Percentiles rank a stretch among this genome's conserved stretches.
Conservation (phyloP, 2,888 invertebrate species). For the Coremacera marginata region DNA sequence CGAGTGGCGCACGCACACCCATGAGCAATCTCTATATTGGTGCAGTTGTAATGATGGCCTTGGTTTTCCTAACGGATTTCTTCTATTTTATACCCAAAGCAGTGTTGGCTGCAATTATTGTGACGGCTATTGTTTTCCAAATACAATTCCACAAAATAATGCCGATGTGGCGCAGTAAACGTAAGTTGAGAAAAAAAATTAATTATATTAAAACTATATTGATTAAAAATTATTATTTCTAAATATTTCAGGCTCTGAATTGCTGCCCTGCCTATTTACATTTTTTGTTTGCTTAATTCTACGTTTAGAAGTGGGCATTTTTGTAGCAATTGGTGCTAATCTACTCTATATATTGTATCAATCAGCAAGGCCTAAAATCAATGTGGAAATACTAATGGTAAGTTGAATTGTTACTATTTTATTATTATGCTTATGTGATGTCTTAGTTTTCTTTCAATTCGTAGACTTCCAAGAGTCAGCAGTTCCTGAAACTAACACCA, state of each 20-base stretch:
- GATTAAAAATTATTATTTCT: not conserved
- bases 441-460: not conserved
- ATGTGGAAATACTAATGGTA: conserved; percentile 81
- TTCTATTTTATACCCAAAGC: conserved; percentile 89
- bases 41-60: conserved; percentile 82
- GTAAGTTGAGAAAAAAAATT: conserved; percentile 71
- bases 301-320: conserved; percentile 88
- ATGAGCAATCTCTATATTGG: conserved; percentile 87
- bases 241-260: conserved; percentile 80
- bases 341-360: conserved; percentile 88
- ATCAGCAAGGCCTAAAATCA: conserved; percentile 87
- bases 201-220: not conserved
- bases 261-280: conserved; percentile 87
- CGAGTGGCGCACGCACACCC: conserved; percentile 88
- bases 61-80: conserved; percentile 87
- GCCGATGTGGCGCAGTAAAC: conserved; percentile 90
- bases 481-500: conserved; percentile 86
- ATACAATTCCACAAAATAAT: conserved; percentile 85
- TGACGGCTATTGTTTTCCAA: conserved; percentile 91
- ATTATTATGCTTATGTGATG: not conserved
- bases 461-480: conserved; percentile 75
- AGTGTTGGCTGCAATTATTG: conserved; percentile 87
- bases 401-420: not conserved
- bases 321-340: conserved; percentile 85
- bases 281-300: conserved; percentile 87